Evolutionary conservation across 2,888 invertebrate genomes (phyloP).

Genomic region (Clusia tigrina): DNA sequence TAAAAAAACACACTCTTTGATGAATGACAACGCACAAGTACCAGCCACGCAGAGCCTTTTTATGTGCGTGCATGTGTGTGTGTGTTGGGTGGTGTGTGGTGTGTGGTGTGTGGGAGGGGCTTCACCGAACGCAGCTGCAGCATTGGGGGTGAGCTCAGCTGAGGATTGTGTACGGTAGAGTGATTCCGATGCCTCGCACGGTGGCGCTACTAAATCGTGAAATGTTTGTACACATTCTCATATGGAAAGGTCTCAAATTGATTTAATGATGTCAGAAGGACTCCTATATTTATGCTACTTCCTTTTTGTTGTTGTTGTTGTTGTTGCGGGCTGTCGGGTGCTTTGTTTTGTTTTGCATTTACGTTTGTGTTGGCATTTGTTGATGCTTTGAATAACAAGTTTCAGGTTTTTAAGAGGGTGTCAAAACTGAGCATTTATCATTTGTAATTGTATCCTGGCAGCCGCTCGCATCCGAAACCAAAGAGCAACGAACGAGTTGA

Average conservation of each 20-base stretch:
- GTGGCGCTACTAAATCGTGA: background rate
- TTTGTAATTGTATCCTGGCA: background rate
- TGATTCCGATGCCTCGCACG: background rate
- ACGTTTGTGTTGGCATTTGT: background rate
- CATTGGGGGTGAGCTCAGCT: background rate
- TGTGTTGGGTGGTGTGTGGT: background rate
- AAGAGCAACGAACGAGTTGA: background rate
- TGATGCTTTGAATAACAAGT: constrained; percentile 21
- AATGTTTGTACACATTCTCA: background rate
- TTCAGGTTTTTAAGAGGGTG: background rate
- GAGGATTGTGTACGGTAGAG: background rate
- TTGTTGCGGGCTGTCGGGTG: too few relatives aligned
- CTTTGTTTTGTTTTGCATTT: background rate
- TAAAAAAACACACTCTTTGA: constrained; percentile 11
- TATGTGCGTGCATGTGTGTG: too few relatives aligned
- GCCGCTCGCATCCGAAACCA: background rate
- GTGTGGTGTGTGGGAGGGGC: too few relatives aligned
- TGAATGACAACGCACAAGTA: constrained; percentile 12
- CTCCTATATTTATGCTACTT: background rate
- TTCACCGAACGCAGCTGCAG: background rate
- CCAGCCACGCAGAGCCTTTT: too few relatives aligned
- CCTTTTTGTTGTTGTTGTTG: background rate
- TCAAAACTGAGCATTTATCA: background rate
- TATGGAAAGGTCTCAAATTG: constrained; percentile 23
- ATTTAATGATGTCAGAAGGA: constrained; percentile 22